Base-by-base conservation (phyloP, 2,888 invertebrate species). In the Boloria selene region DNA sequence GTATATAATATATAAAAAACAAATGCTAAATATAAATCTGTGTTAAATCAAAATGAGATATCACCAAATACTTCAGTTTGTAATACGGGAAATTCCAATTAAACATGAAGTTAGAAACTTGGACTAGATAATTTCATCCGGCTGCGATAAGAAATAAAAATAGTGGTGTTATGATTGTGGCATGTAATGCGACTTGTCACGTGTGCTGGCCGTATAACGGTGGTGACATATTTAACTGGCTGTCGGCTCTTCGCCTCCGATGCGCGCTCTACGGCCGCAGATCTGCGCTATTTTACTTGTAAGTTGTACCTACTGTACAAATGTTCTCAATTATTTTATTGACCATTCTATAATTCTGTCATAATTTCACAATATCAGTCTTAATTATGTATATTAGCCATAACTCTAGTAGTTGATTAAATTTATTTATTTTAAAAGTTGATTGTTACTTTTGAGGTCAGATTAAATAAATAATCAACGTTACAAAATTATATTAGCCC, bases 181-280 rank as follows among this genome's bases (percentile, higher is more conserved):
- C 53, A 61, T 56, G 67, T 64, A 61, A 61, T 67, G 68, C 64
- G 65, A 61, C 65, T 61, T 66, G 71, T 65, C 74, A 74, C 75
- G 74, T 74, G 76, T 72, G 65, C 58, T 70, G 69, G 68, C 68
- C 67, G 71, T 78, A 81, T 86, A 86, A 85, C 86, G 85, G 85
- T 84, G 83, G 79, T 81, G 84, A 84, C 82, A 84, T 84, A 84
- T 85, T 80, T 82, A 78, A 82, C 80, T 81, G 83, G 75, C 72
- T 74, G 74, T 72, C 77, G 77, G 77, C 72, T 65, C 65, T 65
- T 62, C 65, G 67, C 69, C 70, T 70, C 66, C 51, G 66, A 68
- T 70, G 69, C 58, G 65, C 60, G 61, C 62, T 63, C 63, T 51
- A 42, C 63, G 38, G 18, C 59, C 49, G 31, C 56, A 16, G 45